phyloP scores from a whole-genome alignment of 2,888 invertebrate species.

The Blera fallax region DNA sequence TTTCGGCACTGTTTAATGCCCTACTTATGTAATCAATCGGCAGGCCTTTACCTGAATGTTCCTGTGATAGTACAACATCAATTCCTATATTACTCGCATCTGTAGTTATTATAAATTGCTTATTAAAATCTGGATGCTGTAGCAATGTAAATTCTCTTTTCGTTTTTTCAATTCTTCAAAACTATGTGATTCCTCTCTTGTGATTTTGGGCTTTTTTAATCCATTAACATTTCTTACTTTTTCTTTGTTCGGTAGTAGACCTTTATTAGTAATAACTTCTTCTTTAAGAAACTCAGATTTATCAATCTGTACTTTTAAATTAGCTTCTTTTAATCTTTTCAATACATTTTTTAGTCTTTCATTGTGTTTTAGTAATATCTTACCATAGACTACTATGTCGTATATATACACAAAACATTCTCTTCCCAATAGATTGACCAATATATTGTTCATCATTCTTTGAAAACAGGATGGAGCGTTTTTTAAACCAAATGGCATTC shows the following conservation, averaged over 20 bases:
- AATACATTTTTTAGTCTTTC: constrained; percentile 62
- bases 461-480: constrained; percentile 77
- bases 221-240: constrained; percentile 57
- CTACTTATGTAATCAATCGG: constrained; percentile 7
- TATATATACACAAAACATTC: constrained; percentile 74
- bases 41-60: neutral
- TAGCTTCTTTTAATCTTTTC: constrained; percentile 1
- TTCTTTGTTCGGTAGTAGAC: constrained; percentile 74
- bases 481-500: constrained; percentile 1
- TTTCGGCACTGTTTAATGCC: neutral
- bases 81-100: neutral
- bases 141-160: no score
- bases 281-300: constrained; percentile 33
- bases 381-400: constrained; percentile 73
- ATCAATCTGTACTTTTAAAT: constrained; percentile 57
- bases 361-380: constrained; percentile 73
- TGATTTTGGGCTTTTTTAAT: neutral
- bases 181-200: neutral
- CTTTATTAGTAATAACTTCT: constrained; percentile 74
- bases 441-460: constrained; percentile 75
- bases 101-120: no score
- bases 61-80: neutral
- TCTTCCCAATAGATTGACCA: constrained; percentile 52
- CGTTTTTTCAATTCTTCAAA: neutral
- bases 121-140: neutral